Base-by-base conservation (phyloP, 2,888 invertebrate genomes). In the Camponotus fellah region DNA sequence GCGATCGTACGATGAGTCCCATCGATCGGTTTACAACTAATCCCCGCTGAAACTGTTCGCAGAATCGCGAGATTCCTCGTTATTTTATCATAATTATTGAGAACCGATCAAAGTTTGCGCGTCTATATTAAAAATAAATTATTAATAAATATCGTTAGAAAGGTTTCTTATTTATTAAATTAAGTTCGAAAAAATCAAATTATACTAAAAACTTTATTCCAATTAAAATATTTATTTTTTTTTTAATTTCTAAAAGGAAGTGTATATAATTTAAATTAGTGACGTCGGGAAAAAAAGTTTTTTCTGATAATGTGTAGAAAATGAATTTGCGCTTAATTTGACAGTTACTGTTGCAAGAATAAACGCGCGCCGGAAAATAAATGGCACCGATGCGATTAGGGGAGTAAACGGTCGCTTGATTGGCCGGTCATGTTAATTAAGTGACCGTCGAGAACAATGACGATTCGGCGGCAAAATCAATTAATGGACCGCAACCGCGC, bases 401-500 rank as follows among this genome's bases (percentile, higher is more conserved):
- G 26, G 46, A 71, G 71, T 34, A 71, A 71, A 71, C 79, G 71
- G 34, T 3, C 46, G 71, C 71, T 79, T 79, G 71, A 80, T 80
- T 71, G 71, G 26, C 60, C 37, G 71, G 46, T 46, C 34, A 60
- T 56, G 37, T 26, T 79, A 79, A 71, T 79, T 71, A 79, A 79
- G 79, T 69, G 69, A 40, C 71, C 79, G 34, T 71, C 34, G 32
- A 60, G 71, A 62, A 71, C 60, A 71, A 71, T 71, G 79, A 80
- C 46, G 79, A 79, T 71, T 71, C 34, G 79, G 12, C 26, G 46
- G 17, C 26, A 12, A 37, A 71, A 80, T 80, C 60, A 80, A 80
- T 80, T 80, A 80, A 80, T 80, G 60, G 17, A 62, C 79, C 79
- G 37, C 79, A 71, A 62, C 37, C 26, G 17, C 60, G 71, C 46